Base-by-base conservation (phyloP, 1,140 invertebrate species). In the Brachionus calyciflorus region DNA sequence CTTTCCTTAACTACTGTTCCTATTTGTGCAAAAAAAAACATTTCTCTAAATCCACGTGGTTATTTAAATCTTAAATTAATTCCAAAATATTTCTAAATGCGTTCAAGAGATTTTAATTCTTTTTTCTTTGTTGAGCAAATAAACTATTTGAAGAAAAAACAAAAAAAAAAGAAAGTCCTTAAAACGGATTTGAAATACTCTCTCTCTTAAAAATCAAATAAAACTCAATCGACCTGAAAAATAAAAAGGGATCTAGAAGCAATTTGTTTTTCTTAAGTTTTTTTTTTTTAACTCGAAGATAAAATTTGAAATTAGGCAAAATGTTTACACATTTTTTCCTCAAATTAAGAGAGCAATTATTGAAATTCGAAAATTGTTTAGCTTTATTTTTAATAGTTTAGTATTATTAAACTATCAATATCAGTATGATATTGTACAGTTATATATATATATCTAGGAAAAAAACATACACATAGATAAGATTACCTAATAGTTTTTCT, bases 371-470 rank as follows among this genome's bases (percentile, higher is more conserved):
- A 65, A 65, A 65, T 65, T 41, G 60, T 65, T 65, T 65, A 65
- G 60, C 33, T 65, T 65, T 65, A 44, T 44, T 65, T 65, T 65
- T 65, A 37, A n/a, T n/a, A n/a, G n/a, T n/a, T 46, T 46, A 17
- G 9, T 46, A 44, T 65, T 55, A 26, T 55, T 65, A 60, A 60
- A 60, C 55, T 60, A 60, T 60, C 55, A 60, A 60, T 60, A 60
- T 60, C 55, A 60, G 55, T 60, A 60, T 60, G 55, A 60, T 33
- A 60, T 19, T 60, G 55, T 60, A 60, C 28, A 33, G 28, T 37
- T 37, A 5, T 37, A 5, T 3, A 5, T 37, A 37, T 60, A 60
- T n/a, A n/a, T n/a, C n/a, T n/a, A n/a, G n/a, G n/a, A n/a, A n/a
- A n/a, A n/a, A n/a, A n/a, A n/a, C n/a, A n/a, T n/a, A n/a, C n/a